Percentiles rank a stretch among this genome's conserved stretches.
Evolutionary conservation across 1,140 invertebrate genomes (phyloP).

Genomic region (Calephelis virginiensis): DNA sequence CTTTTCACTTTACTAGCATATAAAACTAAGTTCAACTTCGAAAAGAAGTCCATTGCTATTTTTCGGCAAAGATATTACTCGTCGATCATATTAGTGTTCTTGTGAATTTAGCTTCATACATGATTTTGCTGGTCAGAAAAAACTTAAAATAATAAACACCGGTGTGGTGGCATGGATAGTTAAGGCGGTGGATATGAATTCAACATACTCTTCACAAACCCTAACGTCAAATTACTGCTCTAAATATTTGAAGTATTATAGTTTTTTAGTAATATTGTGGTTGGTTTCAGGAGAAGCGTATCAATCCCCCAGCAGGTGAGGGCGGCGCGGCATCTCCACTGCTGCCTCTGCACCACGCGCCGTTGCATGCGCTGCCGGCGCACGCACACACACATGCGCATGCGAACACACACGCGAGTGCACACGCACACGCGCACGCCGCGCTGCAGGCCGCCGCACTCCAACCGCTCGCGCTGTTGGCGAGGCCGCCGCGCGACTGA

Average conservation of each 20-base stretch:
- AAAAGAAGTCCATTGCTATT: too few species aligned
- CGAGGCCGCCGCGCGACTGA: slow-evolving; percentile 65
- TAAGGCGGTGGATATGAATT: too few species aligned
- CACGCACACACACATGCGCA: slow-evolving; percentile 44
- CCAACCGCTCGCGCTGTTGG: slow-evolving; percentile 65
- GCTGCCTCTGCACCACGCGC: slow-evolving; percentile 27
- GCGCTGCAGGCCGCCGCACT: slow-evolving; percentile 50
- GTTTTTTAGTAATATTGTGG: slow-evolving; percentile 10
- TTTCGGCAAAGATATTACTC: too few species aligned
- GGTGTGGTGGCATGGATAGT: too few species aligned
- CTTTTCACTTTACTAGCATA: too few species aligned
- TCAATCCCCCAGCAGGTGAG: slow-evolving; percentile 66
- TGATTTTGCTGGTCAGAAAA: too few species aligned
- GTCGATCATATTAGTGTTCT: too few species aligned
- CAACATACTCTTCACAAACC: too few species aligned
- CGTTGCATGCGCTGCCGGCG: slow-evolving; percentile 25
- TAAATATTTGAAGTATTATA: not conserved
- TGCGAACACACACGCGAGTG: slow-evolving; percentile 30
- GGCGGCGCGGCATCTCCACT: slow-evolving; percentile 36
- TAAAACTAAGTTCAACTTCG: too few species aligned
- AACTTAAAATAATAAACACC: too few species aligned
- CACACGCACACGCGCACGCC: slow-evolving; percentile 36
- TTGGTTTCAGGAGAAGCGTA: slow-evolving; percentile 57
- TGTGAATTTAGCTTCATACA: too few species aligned
- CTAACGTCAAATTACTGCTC: too few species aligned